These are phyloP conservation scores for Percina caprodes DNA, from an alignment of 2,113 vertebrate species.

Conservation along the genomic window DNA sequence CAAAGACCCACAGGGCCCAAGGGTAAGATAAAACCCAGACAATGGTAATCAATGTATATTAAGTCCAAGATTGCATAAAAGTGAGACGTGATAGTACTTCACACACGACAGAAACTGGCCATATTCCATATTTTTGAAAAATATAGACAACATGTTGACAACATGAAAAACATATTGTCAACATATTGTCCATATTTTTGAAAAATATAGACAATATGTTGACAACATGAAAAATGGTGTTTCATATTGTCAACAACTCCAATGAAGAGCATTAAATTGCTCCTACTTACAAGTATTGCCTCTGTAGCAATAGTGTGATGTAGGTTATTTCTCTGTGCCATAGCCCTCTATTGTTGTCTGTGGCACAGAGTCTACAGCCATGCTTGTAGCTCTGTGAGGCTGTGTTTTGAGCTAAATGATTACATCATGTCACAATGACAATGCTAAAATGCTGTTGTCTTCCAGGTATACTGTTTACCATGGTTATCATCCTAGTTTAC, in stretches of 20 bases:
- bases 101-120: not conserved
- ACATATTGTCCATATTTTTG: too few species aligned
- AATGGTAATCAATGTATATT: not conserved
- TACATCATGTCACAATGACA: not conserved
- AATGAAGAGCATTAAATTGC: not conserved
- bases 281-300: not conserved
- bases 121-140: not conserved
- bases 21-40: constrained; percentile 8
- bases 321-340: not conserved
- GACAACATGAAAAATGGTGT: too few species aligned
- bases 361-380: not conserved
- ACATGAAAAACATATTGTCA: not conserved
- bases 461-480: not conserved
- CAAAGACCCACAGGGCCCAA: not conserved
- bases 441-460: not conserved
- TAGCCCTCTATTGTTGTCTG: not conserved
- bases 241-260: not conserved
- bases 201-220: too few species aligned
- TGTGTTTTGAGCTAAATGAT: not conserved
- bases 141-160: too few species aligned
- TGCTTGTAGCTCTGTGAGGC: too few species aligned
- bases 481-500: not conserved
- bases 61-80: constrained; percentile 21
- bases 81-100: not conserved
- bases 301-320: not conserved